Evolutionary conservation across 1,140 invertebrate genomes (phyloP).

Genomic region (Caenorhabditis brenneri): DNA sequence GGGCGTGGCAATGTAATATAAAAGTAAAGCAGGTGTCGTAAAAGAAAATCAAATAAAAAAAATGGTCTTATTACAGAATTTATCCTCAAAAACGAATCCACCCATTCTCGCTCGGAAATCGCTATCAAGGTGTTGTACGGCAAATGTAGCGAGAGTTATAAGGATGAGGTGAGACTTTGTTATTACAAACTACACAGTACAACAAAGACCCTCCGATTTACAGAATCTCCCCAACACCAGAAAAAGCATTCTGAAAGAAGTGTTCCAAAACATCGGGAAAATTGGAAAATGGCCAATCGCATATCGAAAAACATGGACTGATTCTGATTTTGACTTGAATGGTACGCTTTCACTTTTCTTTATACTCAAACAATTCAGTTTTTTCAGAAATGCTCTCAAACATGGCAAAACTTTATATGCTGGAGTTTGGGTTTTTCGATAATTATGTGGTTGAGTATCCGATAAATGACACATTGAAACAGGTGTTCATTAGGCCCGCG

Average conservation of each 20-base stretch:
- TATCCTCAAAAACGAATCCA: background rate
- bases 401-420: background rate
- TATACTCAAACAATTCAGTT: background rate
- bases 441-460: background rate
- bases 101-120: background rate
- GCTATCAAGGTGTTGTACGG: background rate
- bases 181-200: no score
- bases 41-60: background rate
- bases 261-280: background rate
- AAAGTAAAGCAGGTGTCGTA: background rate
- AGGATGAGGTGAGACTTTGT: no score
- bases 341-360: background rate
- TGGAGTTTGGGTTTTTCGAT: background rate
- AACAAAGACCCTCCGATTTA: no score
- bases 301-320: background rate
- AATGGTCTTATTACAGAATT: background rate
- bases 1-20: no score
- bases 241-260: background rate
- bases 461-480: background rate
- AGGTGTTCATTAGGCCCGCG: background rate
- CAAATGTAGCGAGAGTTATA: background rate
- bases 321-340: background rate
- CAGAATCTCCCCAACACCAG: background rate
- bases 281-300: constrained; percentile 13
- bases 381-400: constrained; percentile 13